Evolutionary conservation across 1,140 invertebrate species (phyloP), one percentile per base, ranked within the genome.

Genomic region (Adoxophyes honmai): DNA sequence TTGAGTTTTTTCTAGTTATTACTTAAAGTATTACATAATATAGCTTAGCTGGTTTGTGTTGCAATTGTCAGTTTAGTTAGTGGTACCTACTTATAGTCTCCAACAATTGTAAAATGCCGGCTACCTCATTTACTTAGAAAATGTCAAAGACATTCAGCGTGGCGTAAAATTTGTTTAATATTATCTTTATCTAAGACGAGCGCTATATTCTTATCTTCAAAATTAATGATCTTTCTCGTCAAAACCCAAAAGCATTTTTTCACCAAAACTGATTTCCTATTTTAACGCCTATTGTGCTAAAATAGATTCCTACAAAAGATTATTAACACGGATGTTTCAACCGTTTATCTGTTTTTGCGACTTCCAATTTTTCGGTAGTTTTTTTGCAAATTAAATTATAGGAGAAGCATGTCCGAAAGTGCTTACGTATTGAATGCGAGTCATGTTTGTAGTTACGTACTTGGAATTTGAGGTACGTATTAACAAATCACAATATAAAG

Each of bases 251-350:
- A 3, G 21, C 6, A 3, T 28, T 48, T 9, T 48, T 48, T 28
- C 5, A 11, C 42, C 21, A 14, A 48, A 48, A n/a, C 11, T 48
- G 42, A 48, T 75, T 69, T 61, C 55, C 69, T 62, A 42, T 70
- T 72, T 74, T 73, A 68, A 60, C 65, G 64, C 68, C 73, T 74
- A 62, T 81, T 78, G 78, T 80, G 61, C 48, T 48, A 70, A 81
- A 28, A 75, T 66, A 65, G 66, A 73, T 78, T 78, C 62, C 55
- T 52, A 70, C 58, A 68, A 79, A 64, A 81, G 72, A 77, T 77
- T 66, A 68, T 73, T 73, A 70, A 70, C 61, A 61, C 53, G 52
- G 56, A 54, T 51, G 14, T 48, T 48, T 21, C 21, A 8, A 9
- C 18, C 5, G 28, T 44, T 44, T 18, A 28, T 6, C 0, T 48